phyloP scores from a whole-genome alignment of 2,113 vertebrate genomes.

The Thamnophis sirtalis region DNA sequence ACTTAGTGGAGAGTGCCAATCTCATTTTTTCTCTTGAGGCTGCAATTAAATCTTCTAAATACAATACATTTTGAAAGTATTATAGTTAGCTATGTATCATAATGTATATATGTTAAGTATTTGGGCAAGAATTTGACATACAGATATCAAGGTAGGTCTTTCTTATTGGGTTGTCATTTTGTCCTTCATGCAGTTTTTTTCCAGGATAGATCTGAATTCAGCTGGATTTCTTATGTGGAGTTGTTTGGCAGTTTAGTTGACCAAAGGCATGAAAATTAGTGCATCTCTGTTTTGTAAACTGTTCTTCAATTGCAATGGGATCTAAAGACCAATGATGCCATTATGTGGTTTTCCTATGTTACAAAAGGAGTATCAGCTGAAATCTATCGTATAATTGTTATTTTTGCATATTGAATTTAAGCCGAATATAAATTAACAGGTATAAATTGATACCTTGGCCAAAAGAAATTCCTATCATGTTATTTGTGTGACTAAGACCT shows the following conservation, averaged over 20 bases:
- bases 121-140: not conserved
- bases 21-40: slow-evolving; percentile 42
- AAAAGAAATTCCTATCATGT: not conserved
- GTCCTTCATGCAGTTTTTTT: not conserved
- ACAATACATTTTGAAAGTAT: slow-evolving; percentile 30
- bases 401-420: not conserved
- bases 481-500: not conserved
- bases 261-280: not conserved
- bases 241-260: not conserved
- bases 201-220: not conserved
- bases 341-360: not conserved
- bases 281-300: not conserved
- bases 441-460: not conserved
- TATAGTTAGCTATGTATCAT: not conserved
- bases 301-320: not conserved
- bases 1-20: slow-evolving; percentile 8
- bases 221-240: not conserved
- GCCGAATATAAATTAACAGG: not conserved
- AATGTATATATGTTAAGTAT: not conserved
- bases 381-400: not conserved
- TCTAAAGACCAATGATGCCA: not conserved
- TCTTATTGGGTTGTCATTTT: not conserved
- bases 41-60: not conserved
- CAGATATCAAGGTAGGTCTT: not conserved
- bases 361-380: not conserved